Conservation (phyloP, 2,113 vertebrate genomes). For the Forbesichthys agassizii region DNA sequence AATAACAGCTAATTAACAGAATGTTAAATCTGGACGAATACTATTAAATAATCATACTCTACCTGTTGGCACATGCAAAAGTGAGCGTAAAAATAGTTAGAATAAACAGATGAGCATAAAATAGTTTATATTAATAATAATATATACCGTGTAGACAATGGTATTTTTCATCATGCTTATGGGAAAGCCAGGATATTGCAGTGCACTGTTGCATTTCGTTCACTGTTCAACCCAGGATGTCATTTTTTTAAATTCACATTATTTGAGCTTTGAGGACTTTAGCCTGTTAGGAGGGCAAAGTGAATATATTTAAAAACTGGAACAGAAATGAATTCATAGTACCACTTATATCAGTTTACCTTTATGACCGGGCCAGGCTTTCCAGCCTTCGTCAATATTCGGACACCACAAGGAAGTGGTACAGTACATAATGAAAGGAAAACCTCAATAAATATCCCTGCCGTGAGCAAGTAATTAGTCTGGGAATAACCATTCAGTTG, state of each 20-base stretch:
- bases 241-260: not conserved
- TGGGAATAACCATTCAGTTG: constrained; percentile 43
- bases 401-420: constrained; percentile 39
- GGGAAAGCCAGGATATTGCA: no score
- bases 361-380: constrained; percentile 3
- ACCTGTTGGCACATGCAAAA: no score
- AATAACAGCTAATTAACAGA: no score
- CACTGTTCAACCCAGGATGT: not conserved
- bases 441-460: constrained; percentile 32
- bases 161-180: no score
- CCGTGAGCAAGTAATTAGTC: constrained; percentile 20
- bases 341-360: constrained; percentile 34
- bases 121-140: no score
- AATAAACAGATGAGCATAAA: no score
- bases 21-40: no score
- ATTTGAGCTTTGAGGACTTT: not conserved
- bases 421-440: constrained; percentile 36
- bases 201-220: not conserved
- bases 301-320: constrained; percentile 26
- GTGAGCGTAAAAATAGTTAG: no score
- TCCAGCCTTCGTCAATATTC: constrained; percentile 14
- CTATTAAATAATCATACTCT: no score
- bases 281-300: not conserved
- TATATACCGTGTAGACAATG: no score
- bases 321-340: constrained; percentile 25